Conservation (phyloP, 1,140 invertebrate species). For the Metopolophium dirhodum region DNA sequence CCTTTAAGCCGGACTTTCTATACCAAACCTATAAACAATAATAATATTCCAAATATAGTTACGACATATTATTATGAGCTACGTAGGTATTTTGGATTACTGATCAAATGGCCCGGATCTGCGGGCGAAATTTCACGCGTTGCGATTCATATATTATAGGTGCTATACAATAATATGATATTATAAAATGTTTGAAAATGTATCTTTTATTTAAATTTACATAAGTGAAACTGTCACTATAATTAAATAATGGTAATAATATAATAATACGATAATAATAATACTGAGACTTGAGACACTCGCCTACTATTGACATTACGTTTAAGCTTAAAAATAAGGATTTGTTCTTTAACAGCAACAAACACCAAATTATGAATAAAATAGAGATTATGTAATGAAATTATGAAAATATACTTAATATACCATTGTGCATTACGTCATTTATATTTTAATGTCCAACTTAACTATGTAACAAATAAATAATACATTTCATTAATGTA, state of each 20-base stretch:
- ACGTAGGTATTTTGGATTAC: neutral
- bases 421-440: neutral
- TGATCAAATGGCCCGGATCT: neutral
- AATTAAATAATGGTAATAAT: neutral
- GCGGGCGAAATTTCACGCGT: constrained; percentile 24
- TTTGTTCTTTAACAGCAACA: neutral
- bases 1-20: constrained; percentile 38
- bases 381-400: neutral
- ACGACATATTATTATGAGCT: constrained; percentile 24
- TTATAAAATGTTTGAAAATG: neutral
- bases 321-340: neutral
- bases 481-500: neutral
- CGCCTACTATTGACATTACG: neutral
- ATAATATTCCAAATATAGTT: neutral
- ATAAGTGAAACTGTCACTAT: neutral
- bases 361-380: neutral
- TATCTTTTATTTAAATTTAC: neutral
- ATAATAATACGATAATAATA: too few species aligned
- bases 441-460: neutral
- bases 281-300: neutral
- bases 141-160: neutral
- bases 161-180: neutral
- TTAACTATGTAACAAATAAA: neutral
- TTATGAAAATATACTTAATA: neutral
- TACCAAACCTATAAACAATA: constrained; percentile 1